Conservation (phyloP, 2,113 vertebrate species). For the Macquaria ambigua region DNA sequence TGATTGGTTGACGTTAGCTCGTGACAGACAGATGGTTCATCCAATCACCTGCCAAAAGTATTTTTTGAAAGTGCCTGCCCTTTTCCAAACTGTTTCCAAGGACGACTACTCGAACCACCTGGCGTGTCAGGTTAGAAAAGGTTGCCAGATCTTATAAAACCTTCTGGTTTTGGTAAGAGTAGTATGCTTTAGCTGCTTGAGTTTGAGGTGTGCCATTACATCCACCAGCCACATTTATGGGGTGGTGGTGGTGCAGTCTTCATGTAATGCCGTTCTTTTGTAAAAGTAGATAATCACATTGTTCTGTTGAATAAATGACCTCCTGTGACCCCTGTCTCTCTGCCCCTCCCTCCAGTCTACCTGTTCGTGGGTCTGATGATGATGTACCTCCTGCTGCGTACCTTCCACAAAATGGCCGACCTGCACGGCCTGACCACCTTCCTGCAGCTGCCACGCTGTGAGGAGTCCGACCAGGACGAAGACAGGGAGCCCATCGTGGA, state of each 20-base stretch:
- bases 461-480: slow-evolving; percentile 74
- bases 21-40: no score
- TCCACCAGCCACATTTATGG: neutral
- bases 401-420: slow-evolving; percentile 88
- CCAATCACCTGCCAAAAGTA: no score
- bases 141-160: no score
- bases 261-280: neutral
- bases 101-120: no score
- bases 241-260: neutral
- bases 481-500: slow-evolving; percentile 80
- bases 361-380: slow-evolving; percentile 89
- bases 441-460: slow-evolving; percentile 85
- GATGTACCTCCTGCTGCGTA: slow-evolving; percentile 90
- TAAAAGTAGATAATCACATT: neutral
- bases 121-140: no score
- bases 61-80: no score
- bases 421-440: slow-evolving; percentile 88
- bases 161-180: no score
- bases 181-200: neutral
- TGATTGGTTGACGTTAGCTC: no score
- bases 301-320: neutral
- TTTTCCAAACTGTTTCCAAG: no score
- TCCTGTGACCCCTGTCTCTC: slow-evolving; percentile 3
- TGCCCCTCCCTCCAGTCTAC: slow-evolving; percentile 79
- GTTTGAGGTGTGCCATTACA: neutral